Base-by-base conservation (phyloP, 2,888 invertebrate species). In the Napeogenes inachia region DNA sequence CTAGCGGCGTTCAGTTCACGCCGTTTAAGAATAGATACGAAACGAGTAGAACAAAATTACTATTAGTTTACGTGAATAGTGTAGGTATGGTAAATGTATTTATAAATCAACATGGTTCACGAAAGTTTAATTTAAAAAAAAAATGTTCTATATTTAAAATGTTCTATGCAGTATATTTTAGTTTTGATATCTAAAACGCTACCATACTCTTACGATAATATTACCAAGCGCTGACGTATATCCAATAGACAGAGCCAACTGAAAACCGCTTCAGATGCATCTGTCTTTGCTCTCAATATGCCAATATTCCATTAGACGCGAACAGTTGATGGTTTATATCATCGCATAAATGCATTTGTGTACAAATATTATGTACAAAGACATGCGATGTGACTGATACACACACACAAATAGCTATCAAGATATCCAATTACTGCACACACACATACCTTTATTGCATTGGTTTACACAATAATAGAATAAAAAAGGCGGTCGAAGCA, bases 221-320 rank as follows among this genome's bases (percentile, higher is more conserved):
- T 50, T 50, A 30, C 50, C 30, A 50, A 50, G n/a, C 30, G 50
- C 30, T 33, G 32, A 57, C 46, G 42, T 42, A 42, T 42, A 45
- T 56, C 56, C 56, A 54, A 45, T 54, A 42, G 21, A 61, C 57
- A 54, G 42, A 42, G 42, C 54, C 33, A 46, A 59, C 35, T 32
- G 35, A 35, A 54, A 30, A 54, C 33, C 2, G 54, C 45, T 46
- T 45, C 33, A 46, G 46, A 45, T 58, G 47, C 38, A 32, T 58
- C 42, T 47, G 46, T n/a, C 54, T 33, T 55, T 62, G 65, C 58
- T 60, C 67, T 63, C 60, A 67, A 67, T 65, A 67, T 63, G 65
- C 65, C 67, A 67, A 65, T 64, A 57, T 62, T 65, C 65, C 67
- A 67, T 67, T 67, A 67, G 63, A 59, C 62, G 56, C 54, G 50